phyloP scores from a whole-genome alignment of 2,797 vertebrate species.

The Cottoperca gobio region DNA sequence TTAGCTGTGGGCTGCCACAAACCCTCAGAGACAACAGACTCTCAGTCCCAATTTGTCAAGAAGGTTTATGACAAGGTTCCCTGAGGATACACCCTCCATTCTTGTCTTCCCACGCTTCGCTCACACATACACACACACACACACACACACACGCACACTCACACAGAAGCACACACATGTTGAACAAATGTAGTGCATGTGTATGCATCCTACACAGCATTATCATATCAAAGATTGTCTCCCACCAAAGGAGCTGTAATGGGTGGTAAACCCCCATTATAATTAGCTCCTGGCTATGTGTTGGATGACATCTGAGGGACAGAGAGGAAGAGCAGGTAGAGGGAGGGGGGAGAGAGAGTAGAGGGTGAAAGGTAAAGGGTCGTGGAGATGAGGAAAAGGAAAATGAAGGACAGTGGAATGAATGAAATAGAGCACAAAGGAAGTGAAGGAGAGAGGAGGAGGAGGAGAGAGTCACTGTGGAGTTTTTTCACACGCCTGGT shows the following conservation, averaged over 20 bases:
- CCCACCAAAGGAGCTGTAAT: conserved; percentile 70
- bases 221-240: conserved; percentile 79
- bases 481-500: conserved; percentile 78
- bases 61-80: conserved; percentile 54
- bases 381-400: conserved; percentile 22
- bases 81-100: conserved; percentile 68
- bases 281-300: conserved; percentile 75
- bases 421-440: too few relatives aligned
- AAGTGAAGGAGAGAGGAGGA: too few relatives aligned
- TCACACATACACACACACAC: conserved; percentile 6
- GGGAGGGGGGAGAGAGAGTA: background rate
- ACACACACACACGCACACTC: conserved; percentile 2
- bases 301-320: conserved; percentile 72
- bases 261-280: conserved; percentile 73
- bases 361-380: conserved; percentile 35
- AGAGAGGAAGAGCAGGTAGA: conserved; percentile 58
- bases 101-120: conserved; percentile 73
- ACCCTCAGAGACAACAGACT: conserved; percentile 36
- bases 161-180: background rate
- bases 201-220: conserved; percentile 59
- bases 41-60: conserved; percentile 66
- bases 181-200: conserved; percentile 33
- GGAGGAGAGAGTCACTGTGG: conserved; percentile 65
- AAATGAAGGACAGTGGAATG: too few relatives aligned
- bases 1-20: conserved; percentile 40